Evolutionary conservation across 2,888 invertebrate genomes (phyloP).

Genomic region (Nomada lathburiana): DNA sequence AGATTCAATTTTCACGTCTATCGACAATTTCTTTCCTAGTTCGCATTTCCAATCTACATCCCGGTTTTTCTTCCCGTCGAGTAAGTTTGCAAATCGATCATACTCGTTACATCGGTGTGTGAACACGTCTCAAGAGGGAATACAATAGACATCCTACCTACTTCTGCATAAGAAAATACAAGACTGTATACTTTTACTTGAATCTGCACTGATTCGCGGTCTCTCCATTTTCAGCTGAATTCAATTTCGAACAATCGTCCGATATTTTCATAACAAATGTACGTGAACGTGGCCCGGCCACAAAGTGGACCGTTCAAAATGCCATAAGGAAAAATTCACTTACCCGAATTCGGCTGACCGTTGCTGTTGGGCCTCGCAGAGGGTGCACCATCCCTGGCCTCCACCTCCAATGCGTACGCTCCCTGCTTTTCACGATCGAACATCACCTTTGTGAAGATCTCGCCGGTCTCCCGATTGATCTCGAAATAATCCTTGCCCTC

Average conservation of each 20-base stretch:
- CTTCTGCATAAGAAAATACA: conserved; percentile 4
- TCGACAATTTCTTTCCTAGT: neutral
- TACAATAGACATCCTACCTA: neutral
- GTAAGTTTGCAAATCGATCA: neutral
- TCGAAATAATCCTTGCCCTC: conserved; percentile 98
- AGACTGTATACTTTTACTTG: neutral
- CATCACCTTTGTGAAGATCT: conserved; percentile 96
- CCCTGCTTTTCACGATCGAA: conserved; percentile 99
- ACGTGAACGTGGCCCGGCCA: neutral
- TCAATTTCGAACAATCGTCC: neutral
- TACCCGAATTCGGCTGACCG: conserved; percentile 98
- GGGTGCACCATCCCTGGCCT: conserved; percentile 98
- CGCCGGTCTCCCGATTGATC: conserved; percentile 97
- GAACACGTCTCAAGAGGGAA: neutral
- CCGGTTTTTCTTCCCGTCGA: neutral
- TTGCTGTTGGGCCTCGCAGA: conserved; percentile 97
- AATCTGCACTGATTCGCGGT: neutral
- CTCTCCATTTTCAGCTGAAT: neutral
- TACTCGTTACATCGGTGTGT: neutral
- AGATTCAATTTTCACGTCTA: neutral
- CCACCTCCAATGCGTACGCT: conserved; percentile 98
- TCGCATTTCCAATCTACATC: neutral
- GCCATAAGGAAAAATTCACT: conserved; percentile 77
- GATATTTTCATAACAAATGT: neutral
- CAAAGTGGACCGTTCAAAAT: neutral